Base-by-base conservation (phyloP, 1,140 invertebrate species). In the Apis laboriosa region DNA sequence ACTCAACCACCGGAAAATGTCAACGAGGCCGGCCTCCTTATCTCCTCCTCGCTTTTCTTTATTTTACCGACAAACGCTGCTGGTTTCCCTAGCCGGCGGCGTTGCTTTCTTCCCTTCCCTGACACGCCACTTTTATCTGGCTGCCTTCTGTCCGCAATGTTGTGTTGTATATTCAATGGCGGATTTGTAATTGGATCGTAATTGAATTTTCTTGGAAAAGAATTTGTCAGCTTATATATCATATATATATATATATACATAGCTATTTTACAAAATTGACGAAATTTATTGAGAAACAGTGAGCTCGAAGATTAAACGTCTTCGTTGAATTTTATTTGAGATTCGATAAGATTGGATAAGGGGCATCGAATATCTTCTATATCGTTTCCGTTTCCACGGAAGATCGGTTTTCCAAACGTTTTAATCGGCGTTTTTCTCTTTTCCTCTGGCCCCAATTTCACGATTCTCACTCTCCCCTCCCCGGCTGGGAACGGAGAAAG, bases 1-100 rank as follows among this genome's bases (percentile, higher is more conserved):
- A 94, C 91, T 93, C 91, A 94, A 94, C 92, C 92, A 92, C 91
- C 90, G 92, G 92, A 94, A 94, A 93, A 94, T 92, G 92, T 94
- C 93, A 93, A 93, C 86, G 86, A 64, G 82, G 78, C 55, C 71
- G 73, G 89, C 90, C 81, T 87, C 51, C 88, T 88, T 88, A 81
- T 81, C 80, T 84, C 75, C 66, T 78, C 85, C 63, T 78, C 85
- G 76, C 75, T 86, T 89, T 91, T 91, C 88, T 92, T 92, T 92
- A 90, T 92, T 92, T 92, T 90, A 92, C 80, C 85, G 67, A 82
- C 70, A 51, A 61, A 61, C 56, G 56, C 17, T 28, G 61, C 61
- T 60, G 34, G 4, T 43, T 64, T 63, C 68, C 72, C 61, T 77
- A 64, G 61, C 72, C 74, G 3, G 70, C 64, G 71, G 63, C 61